Percentiles rank a stretch among this genome's conserved stretches.
phyloP scores from a whole-genome alignment of 2,888 invertebrate genomes.

The Aplocera efformata region DNA sequence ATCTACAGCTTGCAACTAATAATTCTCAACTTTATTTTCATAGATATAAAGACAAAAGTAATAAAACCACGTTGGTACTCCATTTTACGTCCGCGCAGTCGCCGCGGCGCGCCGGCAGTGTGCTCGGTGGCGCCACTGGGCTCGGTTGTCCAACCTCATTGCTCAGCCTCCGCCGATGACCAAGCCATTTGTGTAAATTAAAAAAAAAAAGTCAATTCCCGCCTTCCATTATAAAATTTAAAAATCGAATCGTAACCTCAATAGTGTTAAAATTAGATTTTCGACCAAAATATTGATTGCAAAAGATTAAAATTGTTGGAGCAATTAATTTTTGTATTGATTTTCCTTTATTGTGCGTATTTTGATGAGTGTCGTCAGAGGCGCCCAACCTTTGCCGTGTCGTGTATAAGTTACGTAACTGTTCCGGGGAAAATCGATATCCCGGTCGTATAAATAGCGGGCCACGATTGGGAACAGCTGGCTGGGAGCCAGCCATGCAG shows the following conservation, averaged over 20 bases:
- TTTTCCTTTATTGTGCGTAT: conserved; percentile 43
- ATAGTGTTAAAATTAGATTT: conserved; percentile 10
- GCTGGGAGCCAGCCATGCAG: conserved; percentile 69
- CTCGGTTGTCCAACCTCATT: conserved; percentile 47
- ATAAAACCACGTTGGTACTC: conserved; percentile 23
- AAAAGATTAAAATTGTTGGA: conserved; percentile 16
- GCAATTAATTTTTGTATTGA: conserved; percentile 30
- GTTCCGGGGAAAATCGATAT: conserved; percentile 75
- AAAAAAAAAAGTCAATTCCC: conserved; percentile 46
- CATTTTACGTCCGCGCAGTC: conserved; percentile 58
- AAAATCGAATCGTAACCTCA: conserved; percentile 5
- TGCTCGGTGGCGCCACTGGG: conserved; percentile 63
- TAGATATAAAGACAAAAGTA: conserved; percentile 30
- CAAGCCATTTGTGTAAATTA: conserved; percentile 47
- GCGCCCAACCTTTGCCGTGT: conserved; percentile 56
- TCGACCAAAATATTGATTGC: conserved; percentile 4
- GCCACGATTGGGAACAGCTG: conserved; percentile 72
- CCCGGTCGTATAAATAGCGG: conserved; percentile 73
- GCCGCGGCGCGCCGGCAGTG: conserved; percentile 53
- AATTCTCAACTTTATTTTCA: conserved; percentile 34
- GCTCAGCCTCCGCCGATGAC: conserved; percentile 32
- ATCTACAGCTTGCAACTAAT: conserved; percentile 26
- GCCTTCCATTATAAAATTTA: conserved; percentile 46
- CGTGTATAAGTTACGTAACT: conserved; percentile 70
- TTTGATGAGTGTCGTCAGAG: conserved; percentile 53